Evolutionary conservation across 2,888 invertebrate genomes (phyloP), one percentile per base, ranked within the genome.

Genomic region (Yponomeuta plumbellus): DNA sequence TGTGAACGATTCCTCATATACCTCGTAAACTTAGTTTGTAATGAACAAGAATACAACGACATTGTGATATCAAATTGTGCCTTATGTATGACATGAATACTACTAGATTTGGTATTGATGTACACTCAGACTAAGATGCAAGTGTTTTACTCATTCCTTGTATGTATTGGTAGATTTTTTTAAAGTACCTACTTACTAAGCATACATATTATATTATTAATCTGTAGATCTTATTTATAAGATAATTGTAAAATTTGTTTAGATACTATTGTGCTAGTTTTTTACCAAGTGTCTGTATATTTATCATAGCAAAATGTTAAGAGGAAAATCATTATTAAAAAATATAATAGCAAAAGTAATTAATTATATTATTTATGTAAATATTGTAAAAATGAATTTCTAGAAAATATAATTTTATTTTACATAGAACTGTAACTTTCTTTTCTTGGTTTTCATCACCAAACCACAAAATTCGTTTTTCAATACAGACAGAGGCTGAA

Each of bases 301-400:
- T 52, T 52, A 52, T 52, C 13, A 17, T 13, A 52, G 13, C 10
- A 52, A 52, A 52, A 52, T 52, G 17, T 52, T 52, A 17, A 52
- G 44, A 52, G 4, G 44, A 52, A 17, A 52, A 52, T 52, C n/a
- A 52, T 52, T 52, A 17, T 52, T 17, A 34, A 34, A 34, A 34
- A 34, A 6, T 34, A 8, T 34, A 34, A 34, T 8, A 34, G 34
- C 34, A 34, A 34, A n/a, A n/a, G n/a, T n/a, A n/a, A 11, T 11
- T 52, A 76, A 68, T 68, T 70, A 74, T 69, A 74, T 69, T 69
- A 72, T 71, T 70, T 66, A 69, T 74, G 71, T 73, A 70, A 70
- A 73, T 72, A 73, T 61, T 69, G 71, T 72, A 63, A 63, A 63
- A 39, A 63, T 20, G 39, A 20, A 63, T 26, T 11, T 61, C 22